Base-by-base conservation (phyloP, 1,140 invertebrate genomes). In the Lanistes nyassanus region DNA sequence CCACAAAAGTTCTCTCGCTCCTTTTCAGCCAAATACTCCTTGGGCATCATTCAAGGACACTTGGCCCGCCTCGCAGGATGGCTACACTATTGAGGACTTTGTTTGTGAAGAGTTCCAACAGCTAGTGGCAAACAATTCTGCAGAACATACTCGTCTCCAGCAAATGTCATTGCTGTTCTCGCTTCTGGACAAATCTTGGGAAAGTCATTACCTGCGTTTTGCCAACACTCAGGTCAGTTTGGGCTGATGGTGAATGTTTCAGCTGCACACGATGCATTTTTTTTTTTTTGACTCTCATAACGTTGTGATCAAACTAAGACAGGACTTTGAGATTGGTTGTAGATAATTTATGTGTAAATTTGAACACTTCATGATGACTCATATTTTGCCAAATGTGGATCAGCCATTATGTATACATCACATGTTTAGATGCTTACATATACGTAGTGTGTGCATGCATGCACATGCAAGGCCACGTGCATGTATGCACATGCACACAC, bases 101-200 rank as follows among this genome's bases (percentile, higher is more conserved):
- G 64, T 72, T 11, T 82, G 83, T 69, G 69, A 79, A 62, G 84
- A 85, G 74, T 79, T 85, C 31, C 71, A 76, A 7, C 56, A 75
- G 34, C 76, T 85, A 9, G 74, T 82, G 3, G 77, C 71, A 9
- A 58, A 78, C n/a, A 84, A 84, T 66, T 72, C 23, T 3, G 34
- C 67, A 42, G 67, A 58, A 23, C n/a, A 73, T 5, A 74, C 56
- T n/a, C 79, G 73, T 60, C 23, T 56, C 37, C 26, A 70, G 2
- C 85, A 87, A 68, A 84, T 87, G 84, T 72, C 74, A 29, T 66
- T 26, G 0, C 65, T 87, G 29, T 85, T 78, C 77, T 78, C 78
- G 36, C 31, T 81, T 4, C 64, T 87, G 13, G 84, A 84, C 60
- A 58, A 75, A n/a, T 29, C 78, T 16, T 87, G 85, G 85, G 78